phyloP scores from a whole-genome alignment of 2,888 invertebrate species.

The Noctua fimbriata region DNA sequence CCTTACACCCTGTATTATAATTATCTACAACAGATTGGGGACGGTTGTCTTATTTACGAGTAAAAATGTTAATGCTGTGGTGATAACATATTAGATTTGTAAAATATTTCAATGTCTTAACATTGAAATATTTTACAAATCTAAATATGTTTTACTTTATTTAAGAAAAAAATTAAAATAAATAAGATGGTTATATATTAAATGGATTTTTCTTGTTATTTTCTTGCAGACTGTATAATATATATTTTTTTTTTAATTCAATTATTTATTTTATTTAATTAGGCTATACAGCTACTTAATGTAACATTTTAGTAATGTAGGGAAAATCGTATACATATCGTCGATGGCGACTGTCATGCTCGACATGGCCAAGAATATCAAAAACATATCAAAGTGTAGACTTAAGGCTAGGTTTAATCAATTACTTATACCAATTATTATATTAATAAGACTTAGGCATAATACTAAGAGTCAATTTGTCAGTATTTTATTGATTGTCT shows the following conservation, averaged over 20 bases:
- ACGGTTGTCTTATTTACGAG: slow-evolving; percentile 1
- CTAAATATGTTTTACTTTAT: too few species aligned
- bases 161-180: too few species aligned
- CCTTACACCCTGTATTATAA: not conserved
- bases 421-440: slow-evolving; percentile 46
- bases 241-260: too few species aligned
- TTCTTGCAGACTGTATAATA: not conserved
- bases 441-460: slow-evolving; percentile 21
- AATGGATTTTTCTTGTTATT: not conserved
- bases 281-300: not conserved
- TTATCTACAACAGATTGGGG: not conserved
- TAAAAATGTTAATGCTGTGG: slow-evolving; percentile 77
- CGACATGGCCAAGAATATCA: slow-evolving; percentile 88
- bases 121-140: too few species aligned
- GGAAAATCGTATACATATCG: slow-evolving; percentile 84
- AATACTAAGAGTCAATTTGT: slow-evolving; percentile 43
- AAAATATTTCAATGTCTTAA: slow-evolving; percentile 48
- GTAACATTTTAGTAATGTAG: slow-evolving; percentile 23
- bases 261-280: too few species aligned
- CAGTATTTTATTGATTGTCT: slow-evolving; percentile 45
- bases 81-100: slow-evolving; percentile 75
- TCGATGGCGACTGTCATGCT: slow-evolving; percentile 77
- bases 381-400: slow-evolving; percentile 86
- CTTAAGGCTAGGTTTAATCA: slow-evolving; percentile 46
- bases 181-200: not conserved